Base-by-base conservation (phyloP, 2,113 vertebrate genomes). In the Eolophus roseicapilla region DNA sequence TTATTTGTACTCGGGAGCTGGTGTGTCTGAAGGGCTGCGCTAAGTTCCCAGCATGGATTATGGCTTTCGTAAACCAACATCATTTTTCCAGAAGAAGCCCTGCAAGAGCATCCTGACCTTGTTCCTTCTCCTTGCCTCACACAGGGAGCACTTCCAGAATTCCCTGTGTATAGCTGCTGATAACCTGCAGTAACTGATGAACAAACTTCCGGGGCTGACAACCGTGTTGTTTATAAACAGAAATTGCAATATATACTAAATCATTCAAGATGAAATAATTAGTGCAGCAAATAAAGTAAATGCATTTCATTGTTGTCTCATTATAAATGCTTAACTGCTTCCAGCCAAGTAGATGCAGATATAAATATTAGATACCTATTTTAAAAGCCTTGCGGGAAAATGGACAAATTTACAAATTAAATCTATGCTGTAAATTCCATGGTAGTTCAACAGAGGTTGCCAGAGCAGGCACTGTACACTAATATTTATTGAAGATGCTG, bases 321-420 rank as follows among this genome's bases (percentile, higher is more conserved):
- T 92, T 92, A 83, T 29, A 71, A 90, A 88, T 71, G 88, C 50
- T 83, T 78, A 50, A 81, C 70, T 4, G 13, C 82, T 94, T 80
- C 79, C 93, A 94, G 88, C 55, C 83, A 83, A 92, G 60, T 11
- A 27, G 11, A 39, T 77, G 74, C 37, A 83, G 92, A 84, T 83
- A 93, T 59, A 92, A 92, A 93, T 90, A 81, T 82, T 76, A 79
- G 88, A 29, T 52, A 57, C 53, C 55, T 55, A 28, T 17, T 88
- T 74, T 9, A 86, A 86, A 83, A 92, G 60, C 86, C 80, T 96
- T 94, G 59, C 19, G 13, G 93, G 95, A 95, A 96, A 88, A 75
- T 24, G 52, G 64, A 68, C 68, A 81, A 79, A 86, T 35, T 52
- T 82, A 76, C 27, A 75, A 47, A 75, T 47, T 37, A 89, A 64